Evolutionary conservation across 2,797 vertebrate species (phyloP), one percentile per base, ranked within the genome.

Genomic region (Sebastes minor): DNA sequence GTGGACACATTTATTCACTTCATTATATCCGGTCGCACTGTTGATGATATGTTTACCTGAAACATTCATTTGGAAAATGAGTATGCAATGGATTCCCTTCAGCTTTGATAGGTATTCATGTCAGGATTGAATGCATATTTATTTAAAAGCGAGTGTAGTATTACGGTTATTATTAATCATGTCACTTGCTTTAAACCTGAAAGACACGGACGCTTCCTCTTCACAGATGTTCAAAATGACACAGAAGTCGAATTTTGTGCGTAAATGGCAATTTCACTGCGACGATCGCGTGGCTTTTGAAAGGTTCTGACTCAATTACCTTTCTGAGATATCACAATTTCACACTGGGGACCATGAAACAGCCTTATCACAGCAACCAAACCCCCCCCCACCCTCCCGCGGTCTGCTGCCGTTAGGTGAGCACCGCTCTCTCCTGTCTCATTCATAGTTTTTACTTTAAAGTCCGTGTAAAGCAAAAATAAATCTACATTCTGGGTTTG

Each of bases 281-380:
- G 10, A 72, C 59, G 78, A 55, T 28, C 8, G 2, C 13, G 5
- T 5, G 18, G 25, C 78, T 80, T 82, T 83, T 75, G 71, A 86
- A 81, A 77, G 83, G 65, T 79, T 81, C 30, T 55, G 84, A 84
- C 85, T 78, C 84, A 71, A 63, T 85, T 86, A 85, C 85, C 74
- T 71, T 33, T 88, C 57, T 80, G 74, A 88, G 86, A 82, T 86
- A 87, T 83, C 73, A 49, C 78, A 83, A 77, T 87, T 87, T 89
- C 80, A 88, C 81, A 82, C 56, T 8, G 5, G 55, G 14, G 70
- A 59, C 80, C 74, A 46, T 86, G 75, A 87, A 86, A 74, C 74
- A 22, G 64, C 72, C 80, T 89, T 78, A 85, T 85, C 84, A 57
- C 86, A 62, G 68, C 67, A 28, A 20, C 32, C 83, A 74, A 69